phyloP scores from a whole-genome alignment of 2,113 vertebrate genomes.

The Puma concolor region DNA sequence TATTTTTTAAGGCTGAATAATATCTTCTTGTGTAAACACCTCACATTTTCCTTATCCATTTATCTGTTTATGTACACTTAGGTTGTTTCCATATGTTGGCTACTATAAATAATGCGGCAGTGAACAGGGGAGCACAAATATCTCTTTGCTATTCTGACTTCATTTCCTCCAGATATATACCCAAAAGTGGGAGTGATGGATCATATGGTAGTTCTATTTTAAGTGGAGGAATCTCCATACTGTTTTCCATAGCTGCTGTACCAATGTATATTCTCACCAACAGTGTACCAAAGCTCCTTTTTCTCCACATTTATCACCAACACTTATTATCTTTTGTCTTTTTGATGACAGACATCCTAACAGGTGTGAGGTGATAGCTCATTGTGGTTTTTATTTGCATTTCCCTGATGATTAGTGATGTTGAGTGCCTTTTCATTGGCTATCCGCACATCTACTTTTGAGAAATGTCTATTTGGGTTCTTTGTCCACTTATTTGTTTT shows the following conservation, averaged over 20 bases:
- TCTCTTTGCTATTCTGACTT: not conserved
- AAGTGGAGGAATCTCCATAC: not conserved
- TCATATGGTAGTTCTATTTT: not conserved
- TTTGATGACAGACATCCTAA: not conserved
- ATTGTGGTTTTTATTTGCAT: not conserved
- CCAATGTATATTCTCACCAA: not conserved
- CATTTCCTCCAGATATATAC: not conserved
- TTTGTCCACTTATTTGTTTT: not conserved
- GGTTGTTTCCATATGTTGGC: not conserved
- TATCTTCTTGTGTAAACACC: not conserved
- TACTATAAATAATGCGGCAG: not conserved
- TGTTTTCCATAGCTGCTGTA: not conserved
- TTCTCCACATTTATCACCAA: not conserved
- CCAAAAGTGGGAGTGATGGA: not conserved
- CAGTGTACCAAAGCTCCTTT: not conserved
- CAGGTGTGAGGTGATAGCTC: not conserved
- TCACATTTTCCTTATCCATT: not conserved
- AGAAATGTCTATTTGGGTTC: not conserved
- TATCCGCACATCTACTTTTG: not conserved
- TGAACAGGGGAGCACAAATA: not conserved
- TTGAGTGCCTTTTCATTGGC: not conserved
- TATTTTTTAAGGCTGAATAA: not conserved
- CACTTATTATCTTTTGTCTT: not conserved
- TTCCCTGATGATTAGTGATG: not conserved
- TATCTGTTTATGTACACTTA: not conserved